phyloP scores from a whole-genome alignment of 1,140 invertebrate species.

The Epicauta chinensis region DNA sequence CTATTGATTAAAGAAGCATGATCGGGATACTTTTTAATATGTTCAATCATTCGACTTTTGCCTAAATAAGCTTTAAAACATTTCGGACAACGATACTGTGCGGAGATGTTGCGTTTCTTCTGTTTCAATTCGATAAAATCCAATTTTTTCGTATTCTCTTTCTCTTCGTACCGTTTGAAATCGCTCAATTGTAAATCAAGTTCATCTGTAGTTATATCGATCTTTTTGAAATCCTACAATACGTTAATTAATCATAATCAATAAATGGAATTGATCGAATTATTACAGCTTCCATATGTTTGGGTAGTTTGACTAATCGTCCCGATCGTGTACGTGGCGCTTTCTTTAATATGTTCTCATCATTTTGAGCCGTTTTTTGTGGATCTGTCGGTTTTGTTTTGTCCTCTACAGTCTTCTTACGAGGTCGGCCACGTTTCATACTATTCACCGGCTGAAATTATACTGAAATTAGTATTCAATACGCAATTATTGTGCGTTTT shows the following conservation, averaged over 20 bases:
- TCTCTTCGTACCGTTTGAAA: conserved; percentile 28
- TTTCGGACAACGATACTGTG: conserved; percentile 51
- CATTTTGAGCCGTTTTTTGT: conserved; percentile 22
- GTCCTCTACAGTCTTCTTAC: conserved; percentile 19
- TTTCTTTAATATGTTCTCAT: no score
- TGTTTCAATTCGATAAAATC: conserved; percentile 17
- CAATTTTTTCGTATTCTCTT: conserved; percentile 8
- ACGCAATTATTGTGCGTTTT: neutral
- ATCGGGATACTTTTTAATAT: conserved; percentile 57
- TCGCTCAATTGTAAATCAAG: conserved; percentile 28
- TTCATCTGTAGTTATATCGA: conserved; percentile 24
- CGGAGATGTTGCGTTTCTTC: conserved; percentile 48
- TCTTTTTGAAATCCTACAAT: conserved; percentile 35
- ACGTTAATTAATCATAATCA: conserved; percentile 4
- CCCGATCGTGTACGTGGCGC: conserved; percentile 32
- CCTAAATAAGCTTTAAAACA: conserved; percentile 54
- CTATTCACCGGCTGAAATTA: conserved; percentile 18
- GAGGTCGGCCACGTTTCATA: conserved; percentile 28
- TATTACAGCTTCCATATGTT: conserved; percentile 34
- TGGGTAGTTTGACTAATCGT: conserved; percentile 34
- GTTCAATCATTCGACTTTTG: conserved; percentile 49
- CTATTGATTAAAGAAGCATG: conserved; percentile 45
- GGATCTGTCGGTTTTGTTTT: conserved; percentile 1
- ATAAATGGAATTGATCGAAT: neutral
- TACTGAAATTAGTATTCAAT: conserved; percentile 2